Percentiles rank a stretch among this genome's conserved stretches.
These are phyloP conservation scores for Myripristis jacobus DNA, from an alignment of 2,797 vertebrate genomes.

Conservation along the genomic window DNA sequence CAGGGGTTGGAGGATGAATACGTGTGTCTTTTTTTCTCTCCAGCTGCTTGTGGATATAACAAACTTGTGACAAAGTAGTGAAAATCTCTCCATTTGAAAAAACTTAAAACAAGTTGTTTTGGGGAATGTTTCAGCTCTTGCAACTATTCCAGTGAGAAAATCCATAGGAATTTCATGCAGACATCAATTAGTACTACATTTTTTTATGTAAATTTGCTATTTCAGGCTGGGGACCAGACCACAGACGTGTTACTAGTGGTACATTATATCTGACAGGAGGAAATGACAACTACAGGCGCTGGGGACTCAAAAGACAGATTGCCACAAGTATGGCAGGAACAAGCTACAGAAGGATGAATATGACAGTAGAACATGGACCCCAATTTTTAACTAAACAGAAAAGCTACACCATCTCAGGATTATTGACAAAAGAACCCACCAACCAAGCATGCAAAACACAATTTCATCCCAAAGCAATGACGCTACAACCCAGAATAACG, in stretches of 20 bases:
- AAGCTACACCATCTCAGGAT: neutral
- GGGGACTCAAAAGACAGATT: slow-evolving; percentile 13
- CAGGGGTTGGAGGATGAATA: slow-evolving; percentile 16
- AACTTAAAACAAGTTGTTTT: neutral
- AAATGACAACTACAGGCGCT: slow-evolving; percentile 33
- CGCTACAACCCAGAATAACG: too few relatives aligned
- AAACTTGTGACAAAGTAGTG: neutral
- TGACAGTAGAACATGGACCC: neutral
- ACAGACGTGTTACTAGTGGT: slow-evolving; percentile 16
- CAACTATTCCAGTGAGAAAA: neutral
- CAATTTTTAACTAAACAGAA: neutral
- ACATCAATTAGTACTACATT: too few relatives aligned
- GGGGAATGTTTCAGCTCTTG: neutral
- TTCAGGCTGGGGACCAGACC: slow-evolving; percentile 5
- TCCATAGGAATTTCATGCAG: too few relatives aligned
- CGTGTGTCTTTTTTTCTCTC: neutral
- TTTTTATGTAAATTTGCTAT: too few relatives aligned
- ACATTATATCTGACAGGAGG: slow-evolving; percentile 29
- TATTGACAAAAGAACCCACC: too few relatives aligned
- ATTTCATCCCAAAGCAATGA: too few relatives aligned
- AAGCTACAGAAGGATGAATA: slow-evolving; percentile 6
- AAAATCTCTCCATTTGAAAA: neutral
- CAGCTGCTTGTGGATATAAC: neutral
- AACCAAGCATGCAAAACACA: too few relatives aligned
- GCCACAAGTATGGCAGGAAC: slow-evolving; percentile 28